phyloP scores from a whole-genome alignment of 1,140 invertebrate genomes.

The Lasaia peninsularis region DNA sequence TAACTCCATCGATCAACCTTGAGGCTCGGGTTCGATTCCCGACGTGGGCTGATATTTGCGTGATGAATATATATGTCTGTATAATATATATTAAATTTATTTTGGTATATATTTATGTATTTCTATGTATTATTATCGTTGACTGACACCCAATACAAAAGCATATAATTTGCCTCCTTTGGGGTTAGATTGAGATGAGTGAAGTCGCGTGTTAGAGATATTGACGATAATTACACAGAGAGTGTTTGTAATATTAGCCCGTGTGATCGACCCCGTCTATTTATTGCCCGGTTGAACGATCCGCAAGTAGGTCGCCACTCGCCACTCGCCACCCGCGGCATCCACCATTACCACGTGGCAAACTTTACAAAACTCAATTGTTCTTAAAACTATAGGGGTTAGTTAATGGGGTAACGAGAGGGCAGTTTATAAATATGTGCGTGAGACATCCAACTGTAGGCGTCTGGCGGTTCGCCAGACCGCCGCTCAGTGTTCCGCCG shows the following conservation, averaged over 20 bases:
- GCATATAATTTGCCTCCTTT: too few relatives aligned
- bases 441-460: constrained; percentile 18
- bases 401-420: constrained; percentile 9
- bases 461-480: constrained; percentile 20
- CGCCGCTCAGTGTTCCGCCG: not conserved
- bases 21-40: too few relatives aligned
- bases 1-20: too few relatives aligned
- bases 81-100: too few relatives aligned
- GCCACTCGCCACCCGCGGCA: constrained; percentile 7
- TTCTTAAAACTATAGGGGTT: not conserved
- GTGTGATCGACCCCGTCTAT: constrained; percentile 34
- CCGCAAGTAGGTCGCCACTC: constrained; percentile 26
- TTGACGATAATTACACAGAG: not conserved
- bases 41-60: too few relatives aligned
- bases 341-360: not conserved
- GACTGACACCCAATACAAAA: too few relatives aligned
- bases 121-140: too few relatives aligned
- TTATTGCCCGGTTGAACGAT: constrained; percentile 34
- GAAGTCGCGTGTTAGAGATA: not conserved
- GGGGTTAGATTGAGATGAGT: not conserved
- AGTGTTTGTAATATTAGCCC: constrained; percentile 23
- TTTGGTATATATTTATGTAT: too few relatives aligned
- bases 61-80: too few relatives aligned
- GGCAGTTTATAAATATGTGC: constrained; percentile 24
- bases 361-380: not conserved